These are phyloP conservation scores for Apis laboriosa DNA, from an alignment of 1,140 invertebrate species.

Conservation along the genomic window DNA sequence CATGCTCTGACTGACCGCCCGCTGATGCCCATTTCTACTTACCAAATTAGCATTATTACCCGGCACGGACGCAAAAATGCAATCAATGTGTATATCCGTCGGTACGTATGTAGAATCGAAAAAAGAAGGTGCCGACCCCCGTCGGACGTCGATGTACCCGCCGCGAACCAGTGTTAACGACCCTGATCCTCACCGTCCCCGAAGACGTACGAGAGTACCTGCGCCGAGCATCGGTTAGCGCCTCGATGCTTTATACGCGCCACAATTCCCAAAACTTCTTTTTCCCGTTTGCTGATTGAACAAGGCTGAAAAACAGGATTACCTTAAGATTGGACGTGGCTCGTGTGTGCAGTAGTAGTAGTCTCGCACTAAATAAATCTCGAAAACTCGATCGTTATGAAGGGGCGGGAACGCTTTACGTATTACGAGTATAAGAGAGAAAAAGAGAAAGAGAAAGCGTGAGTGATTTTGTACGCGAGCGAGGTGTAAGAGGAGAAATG, in stretches of 20 bases:
- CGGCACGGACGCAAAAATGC: constrained; percentile 70
- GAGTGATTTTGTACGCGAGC: background rate
- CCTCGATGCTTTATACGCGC: constrained; percentile 45
- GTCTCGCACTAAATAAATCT: constrained; percentile 20
- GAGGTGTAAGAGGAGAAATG: background rate
- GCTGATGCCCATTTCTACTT: constrained; percentile 78
- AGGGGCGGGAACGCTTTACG: background rate
- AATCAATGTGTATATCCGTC: constrained; percentile 73
- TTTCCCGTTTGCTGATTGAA: background rate
- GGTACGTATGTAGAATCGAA: constrained; percentile 58
- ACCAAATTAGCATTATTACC: constrained; percentile 79
- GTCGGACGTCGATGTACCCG: constrained; percentile 56
- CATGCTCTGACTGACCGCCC: constrained; percentile 71
- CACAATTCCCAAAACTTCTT: constrained; percentile 40
- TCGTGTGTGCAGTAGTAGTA: background rate
- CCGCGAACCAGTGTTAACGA: constrained; percentile 68
- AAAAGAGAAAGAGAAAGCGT: background rate
- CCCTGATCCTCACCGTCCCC: constrained; percentile 63
- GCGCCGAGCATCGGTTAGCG: constrained; percentile 41
- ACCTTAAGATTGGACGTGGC: constrained; percentile 16
- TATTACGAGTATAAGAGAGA: constrained; percentile 5
- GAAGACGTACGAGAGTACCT: constrained; percentile 56
- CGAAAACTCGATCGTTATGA: constrained; percentile 16
- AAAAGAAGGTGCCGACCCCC: constrained; percentile 63
- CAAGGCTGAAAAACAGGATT: constrained; percentile 20